phyloP scores from a whole-genome alignment of 2,113 vertebrate genomes.

The Amazona guildingii region DNA sequence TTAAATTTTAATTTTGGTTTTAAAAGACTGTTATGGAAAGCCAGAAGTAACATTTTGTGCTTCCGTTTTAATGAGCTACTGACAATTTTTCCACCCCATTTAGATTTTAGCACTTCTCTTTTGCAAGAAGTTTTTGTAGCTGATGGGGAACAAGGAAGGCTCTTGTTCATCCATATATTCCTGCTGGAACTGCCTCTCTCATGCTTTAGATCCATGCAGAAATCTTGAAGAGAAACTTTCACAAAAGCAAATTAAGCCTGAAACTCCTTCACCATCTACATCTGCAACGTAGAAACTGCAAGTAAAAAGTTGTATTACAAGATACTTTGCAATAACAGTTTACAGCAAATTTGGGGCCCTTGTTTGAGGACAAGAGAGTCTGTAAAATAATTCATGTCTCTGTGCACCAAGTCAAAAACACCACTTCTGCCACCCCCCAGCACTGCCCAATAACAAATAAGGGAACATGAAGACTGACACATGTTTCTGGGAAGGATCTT shows the following conservation, averaged over 20 bases:
- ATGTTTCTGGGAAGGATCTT: background rate
- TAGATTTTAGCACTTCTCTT: background rate
- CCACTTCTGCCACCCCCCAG: background rate
- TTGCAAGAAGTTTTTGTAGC: slow-evolving; percentile 1
- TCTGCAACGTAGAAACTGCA: background rate
- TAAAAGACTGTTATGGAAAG: background rate
- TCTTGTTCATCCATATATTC: background rate
- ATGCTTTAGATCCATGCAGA: background rate
- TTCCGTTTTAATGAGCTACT: background rate
- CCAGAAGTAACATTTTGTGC: background rate
- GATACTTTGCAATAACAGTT: background rate
- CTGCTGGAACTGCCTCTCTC: background rate
- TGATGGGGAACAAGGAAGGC: background rate
- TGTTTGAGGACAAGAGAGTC: background rate
- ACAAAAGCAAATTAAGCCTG: background rate
- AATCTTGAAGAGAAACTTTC: background rate
- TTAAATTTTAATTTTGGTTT: background rate
- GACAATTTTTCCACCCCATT: background rate
- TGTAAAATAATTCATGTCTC: background rate
- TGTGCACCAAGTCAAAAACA: background rate
- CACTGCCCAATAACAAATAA: background rate
- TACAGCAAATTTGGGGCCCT: background rate
- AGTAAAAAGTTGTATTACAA: background rate
- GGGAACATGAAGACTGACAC: background rate
- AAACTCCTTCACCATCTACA: background rate